Evolutionary conservation across 2,113 vertebrate genomes (phyloP).

Genomic region (Lepisosteus osseus): DNA sequence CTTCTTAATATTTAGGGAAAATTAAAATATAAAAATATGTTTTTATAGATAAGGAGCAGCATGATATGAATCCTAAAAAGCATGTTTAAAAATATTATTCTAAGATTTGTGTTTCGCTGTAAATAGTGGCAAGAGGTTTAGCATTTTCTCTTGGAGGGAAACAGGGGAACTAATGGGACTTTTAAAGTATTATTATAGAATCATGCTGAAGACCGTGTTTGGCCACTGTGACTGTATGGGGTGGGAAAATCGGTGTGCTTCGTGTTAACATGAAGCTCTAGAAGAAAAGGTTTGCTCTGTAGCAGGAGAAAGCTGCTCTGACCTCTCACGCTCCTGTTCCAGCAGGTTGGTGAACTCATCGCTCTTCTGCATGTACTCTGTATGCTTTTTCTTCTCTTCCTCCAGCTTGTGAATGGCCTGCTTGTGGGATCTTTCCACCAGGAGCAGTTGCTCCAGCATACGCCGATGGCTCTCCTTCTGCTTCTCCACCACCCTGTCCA

Average conservation of each 20-base stretch:
- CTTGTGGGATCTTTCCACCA: conserved; percentile 72
- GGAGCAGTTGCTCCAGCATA: conserved; percentile 75
- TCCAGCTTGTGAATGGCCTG: conserved; percentile 68
- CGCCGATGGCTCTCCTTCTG: conserved; percentile 67
- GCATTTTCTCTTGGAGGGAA: no score
- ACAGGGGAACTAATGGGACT: no score
- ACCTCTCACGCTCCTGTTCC: conserved; percentile 88
- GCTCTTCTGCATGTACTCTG: conserved; percentile 71
- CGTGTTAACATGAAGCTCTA: no score
- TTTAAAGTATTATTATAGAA: no score
- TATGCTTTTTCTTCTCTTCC: conserved; percentile 76
- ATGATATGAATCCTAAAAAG: no score
- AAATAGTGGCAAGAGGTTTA: no score
- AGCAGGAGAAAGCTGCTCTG: conserved; percentile 38
- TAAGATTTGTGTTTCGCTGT: no score
- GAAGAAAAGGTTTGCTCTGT: no score
- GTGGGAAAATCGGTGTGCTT: neutral
- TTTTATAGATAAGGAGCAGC: no score
- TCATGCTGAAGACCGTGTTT: neutral
- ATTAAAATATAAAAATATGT: no score
- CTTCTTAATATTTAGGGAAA: no score
- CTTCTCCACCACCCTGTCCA: conserved; percentile 73
- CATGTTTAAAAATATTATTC: no score
- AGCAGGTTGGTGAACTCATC: conserved; percentile 73
- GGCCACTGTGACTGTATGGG: neutral